phyloP scores from a whole-genome alignment of 2,888 invertebrate species.

The Muschampia plurimacula region DNA sequence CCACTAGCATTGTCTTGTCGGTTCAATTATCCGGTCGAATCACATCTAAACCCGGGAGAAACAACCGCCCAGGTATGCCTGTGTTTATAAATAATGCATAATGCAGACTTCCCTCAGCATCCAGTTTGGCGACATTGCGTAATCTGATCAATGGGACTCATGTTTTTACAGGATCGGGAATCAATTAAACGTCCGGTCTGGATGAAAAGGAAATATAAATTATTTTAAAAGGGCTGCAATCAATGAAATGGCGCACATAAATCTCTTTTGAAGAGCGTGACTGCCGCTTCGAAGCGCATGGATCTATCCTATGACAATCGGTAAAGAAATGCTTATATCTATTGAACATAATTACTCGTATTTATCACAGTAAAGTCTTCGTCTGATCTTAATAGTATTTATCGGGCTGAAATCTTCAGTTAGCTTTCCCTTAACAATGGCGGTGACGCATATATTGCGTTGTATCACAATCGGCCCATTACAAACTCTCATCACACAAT shows the following conservation, averaged over 20 bases:
- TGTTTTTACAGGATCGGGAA: slow-evolving; percentile 67
- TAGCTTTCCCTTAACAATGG: slow-evolving; percentile 41
- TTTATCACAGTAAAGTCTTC: slow-evolving; percentile 1
- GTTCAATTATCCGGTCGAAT: slow-evolving; percentile 35
- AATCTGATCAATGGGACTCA: slow-evolving; percentile 81
- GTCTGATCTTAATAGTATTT: slow-evolving; percentile 10
- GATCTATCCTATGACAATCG: slow-evolving; percentile 54
- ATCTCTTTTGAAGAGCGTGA: slow-evolving; percentile 37
- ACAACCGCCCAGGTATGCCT: slow-evolving; percentile 52
- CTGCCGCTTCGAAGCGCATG: slow-evolving; percentile 45
- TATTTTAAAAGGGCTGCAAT: slow-evolving; percentile 59
- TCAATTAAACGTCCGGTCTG: slow-evolving; percentile 74
- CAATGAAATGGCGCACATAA: slow-evolving; percentile 55
- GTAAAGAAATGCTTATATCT: slow-evolving; percentile 34
- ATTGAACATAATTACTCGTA: slow-evolving; percentile 1
- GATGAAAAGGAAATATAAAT: slow-evolving; percentile 64
- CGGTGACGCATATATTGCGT: slow-evolving; percentile 47
- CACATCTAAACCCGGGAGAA: slow-evolving; percentile 44
- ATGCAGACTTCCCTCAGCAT: slow-evolving; percentile 69
- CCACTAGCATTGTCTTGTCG: slow-evolving; percentile 19
- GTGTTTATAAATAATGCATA: slow-evolving; percentile 75
- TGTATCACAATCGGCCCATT: slow-evolving; percentile 58
- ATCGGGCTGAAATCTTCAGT: slow-evolving; percentile 16
- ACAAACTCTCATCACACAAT: slow-evolving; percentile 70
- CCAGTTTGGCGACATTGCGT: slow-evolving; percentile 82